Conservation (phyloP, 1,140 invertebrate species). For the Stenopsyche tienmushanensis region DNA sequence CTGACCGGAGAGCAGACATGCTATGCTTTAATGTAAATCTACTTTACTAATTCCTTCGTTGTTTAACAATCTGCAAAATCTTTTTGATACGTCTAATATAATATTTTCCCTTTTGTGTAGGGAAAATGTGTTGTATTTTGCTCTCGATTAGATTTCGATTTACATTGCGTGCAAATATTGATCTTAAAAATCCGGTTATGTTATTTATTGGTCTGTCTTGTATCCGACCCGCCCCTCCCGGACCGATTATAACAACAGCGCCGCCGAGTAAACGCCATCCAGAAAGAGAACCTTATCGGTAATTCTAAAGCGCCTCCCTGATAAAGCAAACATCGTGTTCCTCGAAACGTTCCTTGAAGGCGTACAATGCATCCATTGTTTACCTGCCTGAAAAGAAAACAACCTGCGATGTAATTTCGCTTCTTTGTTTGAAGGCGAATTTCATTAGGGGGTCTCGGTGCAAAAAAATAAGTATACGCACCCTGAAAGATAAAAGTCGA, state of each 20-base stretch:
- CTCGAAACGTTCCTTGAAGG: constrained; percentile 5
- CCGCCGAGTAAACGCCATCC: neutral
- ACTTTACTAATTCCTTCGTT: neutral
- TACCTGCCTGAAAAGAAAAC: constrained; percentile 28
- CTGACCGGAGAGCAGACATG: too few species aligned
- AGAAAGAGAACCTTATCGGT: constrained; percentile 14
- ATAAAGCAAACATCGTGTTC: constrained; percentile 16
- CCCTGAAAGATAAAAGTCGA: constrained; percentile 3
- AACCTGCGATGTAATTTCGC: constrained; percentile 22
- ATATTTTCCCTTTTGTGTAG: too few species aligned
- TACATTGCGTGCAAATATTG: neutral
- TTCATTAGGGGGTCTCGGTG: constrained; percentile 9
- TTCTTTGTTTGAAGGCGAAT: constrained; percentile 11
- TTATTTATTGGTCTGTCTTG: neutral
- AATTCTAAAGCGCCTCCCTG: constrained; percentile 1
- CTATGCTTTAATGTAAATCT: too few species aligned
- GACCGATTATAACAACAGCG: neutral
- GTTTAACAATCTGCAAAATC: neutral
- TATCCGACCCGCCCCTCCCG: neutral
- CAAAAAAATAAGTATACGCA: constrained; percentile 1
- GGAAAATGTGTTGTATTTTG: too few species aligned
- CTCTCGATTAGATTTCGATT: too few species aligned
- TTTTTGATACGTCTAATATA: neutral
- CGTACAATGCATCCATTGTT: constrained; percentile 24
- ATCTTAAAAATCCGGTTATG: neutral